A percentile compares a stretch with the other conserved stretches of the same genome.
phyloP scores from a whole-genome alignment of 1,140 invertebrate species.

The Leptopilina boulardi region DNA sequence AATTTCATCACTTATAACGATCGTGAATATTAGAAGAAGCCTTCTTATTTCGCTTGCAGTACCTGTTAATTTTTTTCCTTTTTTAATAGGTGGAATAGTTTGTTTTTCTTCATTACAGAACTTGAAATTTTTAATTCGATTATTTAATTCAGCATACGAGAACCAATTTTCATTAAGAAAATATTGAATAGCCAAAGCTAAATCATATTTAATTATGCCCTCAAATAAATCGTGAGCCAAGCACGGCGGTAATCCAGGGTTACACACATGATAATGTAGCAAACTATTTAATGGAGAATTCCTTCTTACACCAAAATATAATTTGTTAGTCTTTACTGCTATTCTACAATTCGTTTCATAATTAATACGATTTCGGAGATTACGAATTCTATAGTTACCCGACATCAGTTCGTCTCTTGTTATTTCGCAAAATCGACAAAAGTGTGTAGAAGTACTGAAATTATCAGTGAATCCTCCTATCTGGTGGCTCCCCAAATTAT shows the following conservation, averaged over 20 bases:
- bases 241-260: slow-evolving; percentile 18
- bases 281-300: not conserved
- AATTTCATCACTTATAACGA: not conserved
- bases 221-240: slow-evolving; percentile 34
- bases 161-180: slow-evolving; percentile 32
- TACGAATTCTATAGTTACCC: not conserved
- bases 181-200: slow-evolving; percentile 44
- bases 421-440: slow-evolving; percentile 53
- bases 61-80: slow-evolving; percentile 28
- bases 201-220: slow-evolving; percentile 48
- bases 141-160: slow-evolving; percentile 36
- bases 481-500: slow-evolving; percentile 56
- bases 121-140: slow-evolving; percentile 30
- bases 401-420: not conserved
- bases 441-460: slow-evolving; percentile 48
- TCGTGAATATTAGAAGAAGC: not conserved
- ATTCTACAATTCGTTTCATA: not conserved
- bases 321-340: not conserved
- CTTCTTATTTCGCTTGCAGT: slow-evolving; percentile 35
- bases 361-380: not conserved
- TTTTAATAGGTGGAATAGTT: slow-evolving; percentile 23
- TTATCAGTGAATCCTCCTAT: slow-evolving; percentile 56
- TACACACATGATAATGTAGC: not conserved
- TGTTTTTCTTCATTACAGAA: not conserved
- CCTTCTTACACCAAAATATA: not conserved